A percentile compares a stretch with the other conserved stretches of the same genome.
phyloP scores from a whole-genome alignment of 2,113 vertebrate genomes.

The Etia nguti region DNA sequence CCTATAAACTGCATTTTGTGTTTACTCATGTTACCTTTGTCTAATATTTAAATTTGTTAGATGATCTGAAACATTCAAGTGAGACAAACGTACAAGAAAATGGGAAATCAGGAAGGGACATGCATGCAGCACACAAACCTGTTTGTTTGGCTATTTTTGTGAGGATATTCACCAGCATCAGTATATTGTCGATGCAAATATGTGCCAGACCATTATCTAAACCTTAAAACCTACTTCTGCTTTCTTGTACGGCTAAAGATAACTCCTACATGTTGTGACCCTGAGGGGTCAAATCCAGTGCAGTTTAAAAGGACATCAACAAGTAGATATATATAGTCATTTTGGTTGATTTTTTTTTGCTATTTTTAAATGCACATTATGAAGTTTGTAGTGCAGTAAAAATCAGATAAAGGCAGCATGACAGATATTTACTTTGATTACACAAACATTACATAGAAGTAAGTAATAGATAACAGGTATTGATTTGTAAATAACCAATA shows the following conservation, averaged over 20 bases:
- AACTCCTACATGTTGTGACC: background rate
- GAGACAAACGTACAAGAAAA: accelerated
- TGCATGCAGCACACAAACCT: background rate
- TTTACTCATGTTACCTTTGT: background rate
- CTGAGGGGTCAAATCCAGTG: background rate
- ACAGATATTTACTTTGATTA: background rate
- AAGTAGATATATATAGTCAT: background rate
- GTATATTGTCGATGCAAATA: background rate
- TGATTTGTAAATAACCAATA: background rate
- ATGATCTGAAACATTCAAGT: background rate
- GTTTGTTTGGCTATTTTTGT: background rate
- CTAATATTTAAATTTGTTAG: background rate
- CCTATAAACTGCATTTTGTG: background rate
- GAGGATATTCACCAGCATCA: background rate
- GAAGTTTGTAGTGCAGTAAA: background rate
- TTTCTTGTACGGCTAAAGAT: background rate
- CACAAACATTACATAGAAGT: background rate
- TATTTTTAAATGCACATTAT: background rate
- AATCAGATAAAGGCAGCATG: background rate
- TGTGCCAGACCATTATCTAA: background rate
- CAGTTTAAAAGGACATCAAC: background rate
- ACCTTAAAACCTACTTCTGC: background rate
- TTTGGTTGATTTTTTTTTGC: background rate
- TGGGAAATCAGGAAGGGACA: background rate
- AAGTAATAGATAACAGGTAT: background rate